Conservation (phyloP, 2,888 invertebrate species). For the Rutpela maculata region DNA sequence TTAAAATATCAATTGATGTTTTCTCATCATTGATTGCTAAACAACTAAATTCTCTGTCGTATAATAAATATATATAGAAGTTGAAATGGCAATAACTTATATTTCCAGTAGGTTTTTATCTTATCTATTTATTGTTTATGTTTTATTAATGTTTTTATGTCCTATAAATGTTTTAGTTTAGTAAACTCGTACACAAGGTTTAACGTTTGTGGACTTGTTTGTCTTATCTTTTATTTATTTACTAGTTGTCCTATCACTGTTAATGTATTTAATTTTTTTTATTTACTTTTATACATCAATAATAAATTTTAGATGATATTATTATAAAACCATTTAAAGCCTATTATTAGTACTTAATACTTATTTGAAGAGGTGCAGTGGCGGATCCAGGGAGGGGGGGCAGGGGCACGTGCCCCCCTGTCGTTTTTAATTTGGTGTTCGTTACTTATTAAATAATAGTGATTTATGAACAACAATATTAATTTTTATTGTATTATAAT, state of each 20-base stretch:
- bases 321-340: background rate
- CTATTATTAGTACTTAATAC: background rate
- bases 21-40: background rate
- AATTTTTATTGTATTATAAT: too few relatives aligned
- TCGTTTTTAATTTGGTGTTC: too few relatives aligned
- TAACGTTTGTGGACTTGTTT: background rate
- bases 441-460: too few relatives aligned
- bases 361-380: too few relatives aligned
- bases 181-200: background rate
- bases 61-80: constrained; percentile 2
- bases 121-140: background rate
- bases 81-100: constrained; percentile 2
- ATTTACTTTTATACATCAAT: background rate
- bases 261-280: background rate
- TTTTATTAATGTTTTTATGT: constrained; percentile 2
- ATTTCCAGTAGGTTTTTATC: background rate
- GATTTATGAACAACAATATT: too few relatives aligned
- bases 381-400: too few relatives aligned
- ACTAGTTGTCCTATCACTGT: background rate
- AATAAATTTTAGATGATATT: background rate
- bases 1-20: too few relatives aligned
- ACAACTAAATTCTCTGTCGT: background rate
- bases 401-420: too few relatives aligned
- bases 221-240: background rate
- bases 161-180: background rate